A percentile compares a stretch with the other conserved stretches of the same genome.
Conservation (phyloP, 2,797 vertebrate genomes). For the Rhinophrynus dorsalis region DNA sequence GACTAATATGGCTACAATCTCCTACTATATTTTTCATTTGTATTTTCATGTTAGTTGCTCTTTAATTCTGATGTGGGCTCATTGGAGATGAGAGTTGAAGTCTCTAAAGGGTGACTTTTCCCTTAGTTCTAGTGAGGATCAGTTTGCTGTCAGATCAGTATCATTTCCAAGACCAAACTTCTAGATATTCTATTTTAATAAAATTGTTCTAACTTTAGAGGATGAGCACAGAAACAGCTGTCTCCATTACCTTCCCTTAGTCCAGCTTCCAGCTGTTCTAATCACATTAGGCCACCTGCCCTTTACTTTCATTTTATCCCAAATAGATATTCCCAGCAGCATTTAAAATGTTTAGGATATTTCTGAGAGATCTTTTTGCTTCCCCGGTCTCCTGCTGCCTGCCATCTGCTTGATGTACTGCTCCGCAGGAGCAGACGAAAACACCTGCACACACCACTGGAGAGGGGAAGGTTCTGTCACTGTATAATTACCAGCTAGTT, state of each 20-base stretch:
- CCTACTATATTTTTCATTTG: no score
- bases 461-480: conserved; percentile 26
- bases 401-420: conserved; percentile 46
- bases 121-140: background rate
- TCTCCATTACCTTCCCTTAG: background rate
- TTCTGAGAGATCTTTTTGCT: conserved; percentile 21
- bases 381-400: conserved; percentile 37
- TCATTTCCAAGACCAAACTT: conserved; percentile 10
- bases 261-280: conserved; percentile 35
- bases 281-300: conserved; percentile 46
- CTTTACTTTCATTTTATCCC: conserved; percentile 27
- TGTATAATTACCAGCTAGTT: conserved; percentile 22
- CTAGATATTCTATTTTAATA: conserved; percentile 1
- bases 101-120: no score
- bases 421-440: conserved; percentile 33
- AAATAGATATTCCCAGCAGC: conserved; percentile 34
- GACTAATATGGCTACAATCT: no score
- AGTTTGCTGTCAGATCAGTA: conserved; percentile 4
- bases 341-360: conserved; percentile 48
- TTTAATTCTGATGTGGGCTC: no score
- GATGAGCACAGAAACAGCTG: conserved; percentile 10
- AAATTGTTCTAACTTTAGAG: background rate
- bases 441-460: conserved; percentile 37
- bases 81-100: no score
- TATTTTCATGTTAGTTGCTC: no score